phyloP scores from a whole-genome alignment of 2,113 vertebrate species.

The Calyptommatus sinebrachiatus region DNA sequence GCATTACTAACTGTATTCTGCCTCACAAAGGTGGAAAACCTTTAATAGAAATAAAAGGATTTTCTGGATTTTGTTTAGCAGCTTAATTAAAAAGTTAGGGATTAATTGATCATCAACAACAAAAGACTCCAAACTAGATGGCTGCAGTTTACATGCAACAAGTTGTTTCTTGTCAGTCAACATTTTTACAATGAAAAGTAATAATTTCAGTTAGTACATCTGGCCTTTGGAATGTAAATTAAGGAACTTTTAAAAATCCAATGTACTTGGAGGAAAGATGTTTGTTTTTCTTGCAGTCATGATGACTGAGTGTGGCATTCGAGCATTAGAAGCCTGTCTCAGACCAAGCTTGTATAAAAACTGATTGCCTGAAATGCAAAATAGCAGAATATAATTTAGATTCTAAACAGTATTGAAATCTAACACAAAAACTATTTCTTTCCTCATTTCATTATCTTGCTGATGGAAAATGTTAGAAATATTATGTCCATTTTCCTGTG shows the following conservation, averaged over 20 bases:
- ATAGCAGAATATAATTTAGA: conserved; percentile 43
- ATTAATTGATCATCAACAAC: conserved; percentile 35
- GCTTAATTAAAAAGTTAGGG: not conserved
- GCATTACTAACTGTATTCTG: not conserved
- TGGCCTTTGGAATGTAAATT: conserved; percentile 47
- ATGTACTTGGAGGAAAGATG: conserved; percentile 33
- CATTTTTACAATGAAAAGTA: conserved; percentile 26
- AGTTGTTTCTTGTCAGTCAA: conserved; percentile 31
- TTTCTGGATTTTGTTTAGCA: conserved; percentile 35
- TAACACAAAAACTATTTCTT: conserved; percentile 45
- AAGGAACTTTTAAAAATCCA: conserved; percentile 20
- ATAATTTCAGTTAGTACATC: conserved; percentile 22
- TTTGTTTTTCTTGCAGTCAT: conserved; percentile 61
- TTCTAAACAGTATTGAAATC: conserved; percentile 51
- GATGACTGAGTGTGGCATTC: conserved; percentile 62
- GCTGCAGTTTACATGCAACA: conserved; percentile 27
- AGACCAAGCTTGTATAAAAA: conserved; percentile 48
- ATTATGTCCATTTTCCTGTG: not conserved
- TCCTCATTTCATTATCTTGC: conserved; percentile 38
- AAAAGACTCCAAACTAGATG: conserved; percentile 19
- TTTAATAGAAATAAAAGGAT: not conserved
- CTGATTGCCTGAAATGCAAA: conserved; percentile 48
- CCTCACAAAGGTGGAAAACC: conserved; percentile 22
- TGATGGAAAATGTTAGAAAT: conserved; percentile 51
- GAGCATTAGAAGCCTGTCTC: conserved; percentile 52